Evolutionary conservation across 2,888 invertebrate genomes (phyloP), one percentile per base, ranked within the genome.

Genomic region (Leucophenga maculata): DNA sequence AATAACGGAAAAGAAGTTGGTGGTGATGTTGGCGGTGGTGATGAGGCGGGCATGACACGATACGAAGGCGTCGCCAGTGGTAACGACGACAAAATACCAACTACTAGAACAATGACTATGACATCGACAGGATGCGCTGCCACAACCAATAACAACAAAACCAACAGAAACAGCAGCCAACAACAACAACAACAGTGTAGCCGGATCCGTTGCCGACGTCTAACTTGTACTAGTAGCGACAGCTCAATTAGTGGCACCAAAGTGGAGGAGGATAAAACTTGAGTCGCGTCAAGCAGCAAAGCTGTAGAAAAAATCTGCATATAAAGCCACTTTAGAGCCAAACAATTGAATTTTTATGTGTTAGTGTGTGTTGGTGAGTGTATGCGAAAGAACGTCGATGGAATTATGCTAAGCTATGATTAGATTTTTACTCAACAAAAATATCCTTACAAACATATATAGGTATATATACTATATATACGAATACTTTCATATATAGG

Each of bases 191-290:
- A 65, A 3, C 26, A 26, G 26, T 26, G 26, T 26, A 3, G 26
- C 26, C 26, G 59, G n/a, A 57, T 54, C 22, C 14, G 69, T 67
- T 52, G 67, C 26, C 59, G 68, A 64, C 52, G 52, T 14, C 16
- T 55, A 32, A 64, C 22, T 60, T 55, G 70, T 64, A 75, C 71
- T 68, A 68, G 69, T 55, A 72, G 72, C 72, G 72, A 76, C 72
- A 72, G 76, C 76, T 84, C 84, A 83, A 80, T 80, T 83, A 82
- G 83, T 75, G 84, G 72, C 65, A 82, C 80, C 67, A 77, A 80
- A 82, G 83, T 80, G 78, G 78, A 80, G 16, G 80, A 80, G 74
- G 80, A 80, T 71, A 80, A 80, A 72, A 80, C 80, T 74, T 80
- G 80, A 80, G 69, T 31, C 16, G 39, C 20, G 13, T 16, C 52